Percentiles rank a stretch among this genome's conserved stretches.
Evolutionary conservation across 2,113 vertebrate genomes (phyloP).

Genomic region (Lepisosteus oculatus): DNA sequence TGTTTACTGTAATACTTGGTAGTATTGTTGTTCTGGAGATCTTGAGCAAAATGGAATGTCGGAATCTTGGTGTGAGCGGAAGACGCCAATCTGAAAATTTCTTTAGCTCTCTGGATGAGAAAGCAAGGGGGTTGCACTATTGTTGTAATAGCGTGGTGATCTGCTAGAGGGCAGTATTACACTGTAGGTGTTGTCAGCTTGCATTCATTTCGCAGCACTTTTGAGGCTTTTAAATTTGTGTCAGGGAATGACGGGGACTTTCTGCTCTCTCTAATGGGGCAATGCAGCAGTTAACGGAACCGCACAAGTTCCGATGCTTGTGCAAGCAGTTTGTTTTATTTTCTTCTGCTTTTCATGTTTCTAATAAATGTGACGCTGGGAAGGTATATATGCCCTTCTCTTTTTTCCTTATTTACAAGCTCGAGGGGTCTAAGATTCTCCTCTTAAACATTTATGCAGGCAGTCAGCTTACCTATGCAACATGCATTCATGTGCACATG

Average conservation of each 20-base stretch:
- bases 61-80: not conserved
- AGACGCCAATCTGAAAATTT: not conserved
- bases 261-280: not conserved
- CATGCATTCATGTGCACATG: not conserved
- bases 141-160: not conserved
- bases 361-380: not conserved
- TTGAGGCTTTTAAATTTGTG: conserved; percentile 2
- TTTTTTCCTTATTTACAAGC: not conserved
- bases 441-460: no score
- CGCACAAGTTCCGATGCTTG: not conserved
- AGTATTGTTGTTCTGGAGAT: no score
- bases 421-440: not conserved
- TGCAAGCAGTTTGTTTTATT: no score
- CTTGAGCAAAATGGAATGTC: no score
- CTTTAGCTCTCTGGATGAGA: not conserved
- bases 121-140: not conserved
- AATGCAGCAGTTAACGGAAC: not conserved
- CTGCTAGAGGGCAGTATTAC: conserved; percentile 12
- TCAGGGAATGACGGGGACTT: conserved; percentile 3
- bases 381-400: not conserved
- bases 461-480: no score
- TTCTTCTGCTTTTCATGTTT: not conserved
- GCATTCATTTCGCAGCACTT: not conserved
- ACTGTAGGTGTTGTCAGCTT: not conserved
- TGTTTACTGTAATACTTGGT: no score